Percentiles rank a stretch among this genome's conserved stretches.
phyloP scores from a whole-genome alignment of 2,888 invertebrate species.

The Tribolium freemani region DNA sequence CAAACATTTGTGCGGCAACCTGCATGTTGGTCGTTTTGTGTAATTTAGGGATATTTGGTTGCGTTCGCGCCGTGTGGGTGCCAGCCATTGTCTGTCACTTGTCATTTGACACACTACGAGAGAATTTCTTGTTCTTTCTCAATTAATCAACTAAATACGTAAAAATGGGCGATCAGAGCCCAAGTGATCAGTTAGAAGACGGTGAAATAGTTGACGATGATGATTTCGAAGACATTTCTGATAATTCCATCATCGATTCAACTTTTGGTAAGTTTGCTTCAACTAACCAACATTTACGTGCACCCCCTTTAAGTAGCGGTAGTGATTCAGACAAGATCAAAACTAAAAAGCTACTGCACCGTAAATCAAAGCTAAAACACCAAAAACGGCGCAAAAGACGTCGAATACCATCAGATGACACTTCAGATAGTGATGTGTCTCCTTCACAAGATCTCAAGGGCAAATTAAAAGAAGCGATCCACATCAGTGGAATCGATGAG shows the following conservation, averaged over 20 bases:
- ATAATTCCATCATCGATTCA: slow-evolving; percentile 62
- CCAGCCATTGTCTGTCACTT: too few relatives aligned
- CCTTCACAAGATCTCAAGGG: slow-evolving; percentile 49
- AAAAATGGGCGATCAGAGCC: background rate
- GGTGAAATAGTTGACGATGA: slow-evolving; percentile 67
- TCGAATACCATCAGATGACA: slow-evolving; percentile 30
- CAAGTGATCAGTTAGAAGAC: slow-evolving; percentile 60
- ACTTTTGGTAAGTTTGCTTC: slow-evolving; percentile 64
- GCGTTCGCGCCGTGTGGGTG: too few relatives aligned
- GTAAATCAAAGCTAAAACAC: slow-evolving; percentile 31
- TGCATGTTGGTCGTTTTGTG: too few relatives aligned
- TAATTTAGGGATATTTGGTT: too few relatives aligned
- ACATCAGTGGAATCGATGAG: slow-evolving; percentile 58
- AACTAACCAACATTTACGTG: slow-evolving; percentile 64
- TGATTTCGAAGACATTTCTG: slow-evolving; percentile 66
- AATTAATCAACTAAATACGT: background rate
- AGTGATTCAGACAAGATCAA: slow-evolving; percentile 55
- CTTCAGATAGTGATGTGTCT: slow-evolving; percentile 58
- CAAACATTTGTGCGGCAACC: too few relatives aligned
- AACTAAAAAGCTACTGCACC: slow-evolving; percentile 34
- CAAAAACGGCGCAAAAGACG: slow-evolving; percentile 27
- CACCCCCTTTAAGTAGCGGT: slow-evolving; percentile 67
- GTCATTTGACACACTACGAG: too few relatives aligned
- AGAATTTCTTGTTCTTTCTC: too few relatives aligned
- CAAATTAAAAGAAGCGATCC: slow-evolving; percentile 71